A percentile compares a stretch with the other conserved stretches of the same genome.
Evolutionary conservation across 2,888 invertebrate species (phyloP).

Genomic region (Prosapia bicincta): DNA sequence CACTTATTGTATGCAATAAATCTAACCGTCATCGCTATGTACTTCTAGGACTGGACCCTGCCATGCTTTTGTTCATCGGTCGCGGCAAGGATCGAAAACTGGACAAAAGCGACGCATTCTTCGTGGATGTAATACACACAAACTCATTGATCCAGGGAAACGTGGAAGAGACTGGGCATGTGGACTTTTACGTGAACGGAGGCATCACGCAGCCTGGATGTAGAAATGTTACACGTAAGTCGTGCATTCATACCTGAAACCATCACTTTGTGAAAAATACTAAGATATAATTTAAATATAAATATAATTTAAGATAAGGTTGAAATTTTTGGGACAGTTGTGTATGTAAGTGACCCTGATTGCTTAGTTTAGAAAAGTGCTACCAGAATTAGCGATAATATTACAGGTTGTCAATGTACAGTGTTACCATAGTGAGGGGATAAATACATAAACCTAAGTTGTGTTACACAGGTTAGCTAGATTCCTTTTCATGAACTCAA

Average conservation of each 20-base stretch:
- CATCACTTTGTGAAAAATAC: background rate
- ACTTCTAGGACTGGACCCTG: slow-evolving; percentile 60
- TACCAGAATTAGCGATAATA: too few species aligned
- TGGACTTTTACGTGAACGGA: slow-evolving; percentile 70
- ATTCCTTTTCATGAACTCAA: too few species aligned
- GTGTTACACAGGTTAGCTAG: too few species aligned
- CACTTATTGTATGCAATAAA: too few species aligned
- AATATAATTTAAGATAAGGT: background rate
- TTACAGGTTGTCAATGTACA: too few species aligned
- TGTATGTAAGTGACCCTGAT: too few species aligned
- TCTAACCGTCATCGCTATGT: too few species aligned
- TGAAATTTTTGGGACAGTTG: background rate
- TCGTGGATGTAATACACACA: slow-evolving; percentile 69
- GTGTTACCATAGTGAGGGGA: too few species aligned
- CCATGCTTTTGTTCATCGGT: slow-evolving; percentile 60
- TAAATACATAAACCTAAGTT: too few species aligned
- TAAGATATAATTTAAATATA: background rate
- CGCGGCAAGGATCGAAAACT: slow-evolving; percentile 52
- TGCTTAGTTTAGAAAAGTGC: too few species aligned
- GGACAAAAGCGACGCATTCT: slow-evolving; percentile 60
- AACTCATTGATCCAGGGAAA: slow-evolving; percentile 67
- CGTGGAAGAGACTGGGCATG: slow-evolving; percentile 61
- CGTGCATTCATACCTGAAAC: background rate
- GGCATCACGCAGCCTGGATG: slow-evolving; percentile 67
- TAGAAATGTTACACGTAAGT: slow-evolving; percentile 45